Conservation (phyloP, 2,888 invertebrate genomes). For the Margaritifera margaritifera region DNA sequence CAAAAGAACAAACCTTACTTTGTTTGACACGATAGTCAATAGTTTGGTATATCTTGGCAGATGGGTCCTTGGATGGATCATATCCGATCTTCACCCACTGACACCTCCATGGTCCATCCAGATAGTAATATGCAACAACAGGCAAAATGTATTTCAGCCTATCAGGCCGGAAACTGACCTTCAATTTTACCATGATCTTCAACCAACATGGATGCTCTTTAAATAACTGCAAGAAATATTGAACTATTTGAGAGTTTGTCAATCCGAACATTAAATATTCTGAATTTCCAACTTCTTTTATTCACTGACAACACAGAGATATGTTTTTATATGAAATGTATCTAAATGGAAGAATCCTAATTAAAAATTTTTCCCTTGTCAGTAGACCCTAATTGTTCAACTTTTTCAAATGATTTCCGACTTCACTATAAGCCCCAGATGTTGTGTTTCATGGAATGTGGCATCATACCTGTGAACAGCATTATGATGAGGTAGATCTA, state of each 20-base stretch:
- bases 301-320: neutral
- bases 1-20: constrained; percentile 44
- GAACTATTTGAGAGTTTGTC: neutral
- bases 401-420: too few species aligned
- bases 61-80: constrained; percentile 88
- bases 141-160: constrained; percentile 79
- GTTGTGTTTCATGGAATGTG: too few species aligned
- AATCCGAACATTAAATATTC: neutral
- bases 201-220: constrained; percentile 93
- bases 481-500: too few species aligned
- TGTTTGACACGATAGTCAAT: constrained; percentile 81
- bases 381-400: too few species aligned
- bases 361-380: too few species aligned
- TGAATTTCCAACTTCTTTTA: neutral
- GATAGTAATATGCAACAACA: constrained; percentile 87
- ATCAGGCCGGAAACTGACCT: constrained; percentile 30
- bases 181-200: constrained; percentile 79
- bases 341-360: too few species aligned
- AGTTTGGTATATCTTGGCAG: constrained; percentile 88
- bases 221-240: constrained; percentile 78
- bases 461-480: too few species aligned
- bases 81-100: constrained; percentile 93
- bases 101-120: constrained; percentile 90
- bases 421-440: too few species aligned
- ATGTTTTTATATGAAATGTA: neutral